Percentiles rank a stretch among this genome's conserved stretches.
These are phyloP conservation scores for Ormyrus labotus DNA, from an alignment of 2,888 invertebrate genomes.

Conservation along the genomic window DNA sequence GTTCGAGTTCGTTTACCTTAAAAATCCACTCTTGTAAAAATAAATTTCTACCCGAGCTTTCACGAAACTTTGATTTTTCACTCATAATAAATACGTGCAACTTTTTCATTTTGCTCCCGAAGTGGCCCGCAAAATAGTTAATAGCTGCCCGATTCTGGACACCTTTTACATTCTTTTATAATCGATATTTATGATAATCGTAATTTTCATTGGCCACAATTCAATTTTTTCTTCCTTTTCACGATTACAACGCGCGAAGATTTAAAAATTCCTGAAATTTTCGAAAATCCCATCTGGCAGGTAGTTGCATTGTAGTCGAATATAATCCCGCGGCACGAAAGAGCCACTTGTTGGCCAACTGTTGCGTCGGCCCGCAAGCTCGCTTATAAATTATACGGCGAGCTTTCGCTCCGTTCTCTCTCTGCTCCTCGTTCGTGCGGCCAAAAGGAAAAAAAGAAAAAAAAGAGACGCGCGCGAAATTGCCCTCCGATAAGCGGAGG, in stretches of 20 bases:
- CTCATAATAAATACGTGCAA: background rate
- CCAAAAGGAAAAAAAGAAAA: constrained; percentile 9
- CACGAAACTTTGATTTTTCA: too few relatives aligned
- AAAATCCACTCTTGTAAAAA: background rate
- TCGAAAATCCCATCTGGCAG: background rate
- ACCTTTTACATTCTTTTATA: too few relatives aligned
- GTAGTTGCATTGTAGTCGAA: background rate
- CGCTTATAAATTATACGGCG: constrained; percentile 64
- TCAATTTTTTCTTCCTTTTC: too few relatives aligned
- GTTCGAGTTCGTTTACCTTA: background rate
- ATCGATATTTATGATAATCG: too few relatives aligned
- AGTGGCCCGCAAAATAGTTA: too few relatives aligned
- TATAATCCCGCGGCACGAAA: constrained; percentile 61
- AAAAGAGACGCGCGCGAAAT: background rate
- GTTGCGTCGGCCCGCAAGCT: constrained; percentile 67
- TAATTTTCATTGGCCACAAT: too few relatives aligned
- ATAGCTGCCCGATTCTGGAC: too few relatives aligned
- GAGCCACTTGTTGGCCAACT: constrained; percentile 75
- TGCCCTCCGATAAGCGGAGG: background rate
- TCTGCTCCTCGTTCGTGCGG: background rate
- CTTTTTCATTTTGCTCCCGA: background rate
- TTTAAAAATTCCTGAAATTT: too few relatives aligned
- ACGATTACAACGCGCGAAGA: too few relatives aligned
- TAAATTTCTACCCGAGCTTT: background rate
- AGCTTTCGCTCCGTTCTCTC: constrained; percentile 10